Evolutionary conservation across 1,140 invertebrate genomes (phyloP).

Genomic region (Cheumatopsyche charites): DNA sequence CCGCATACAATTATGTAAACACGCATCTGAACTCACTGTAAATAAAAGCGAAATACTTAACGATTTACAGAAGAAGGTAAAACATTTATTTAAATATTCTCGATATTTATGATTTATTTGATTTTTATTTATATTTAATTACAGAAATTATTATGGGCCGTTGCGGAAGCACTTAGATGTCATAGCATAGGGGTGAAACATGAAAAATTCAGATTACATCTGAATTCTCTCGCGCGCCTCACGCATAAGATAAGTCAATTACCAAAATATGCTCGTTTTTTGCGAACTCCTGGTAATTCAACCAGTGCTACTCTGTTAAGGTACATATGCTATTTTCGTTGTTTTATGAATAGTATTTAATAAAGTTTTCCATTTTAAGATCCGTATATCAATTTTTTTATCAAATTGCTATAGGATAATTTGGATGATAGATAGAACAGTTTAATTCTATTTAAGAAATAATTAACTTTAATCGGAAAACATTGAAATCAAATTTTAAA

Average conservation of each 20-base stretch:
- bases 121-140: conserved; percentile 47
- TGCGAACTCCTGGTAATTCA: conserved; percentile 53
- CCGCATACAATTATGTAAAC: conserved; percentile 50
- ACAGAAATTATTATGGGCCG: conserved; percentile 74
- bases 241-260: conserved; percentile 57
- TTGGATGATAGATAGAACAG: too few species aligned
- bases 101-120: background rate
- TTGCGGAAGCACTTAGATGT: conserved; percentile 67
- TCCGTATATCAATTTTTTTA: conserved; percentile 2
- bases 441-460: too few species aligned
- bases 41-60: conserved; percentile 60
- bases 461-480: background rate
- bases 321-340: conserved; percentile 49
- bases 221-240: conserved; percentile 62
- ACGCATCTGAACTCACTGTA: conserved; percentile 54
- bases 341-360: too few species aligned
- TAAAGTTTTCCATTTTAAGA: conserved; percentile 6
- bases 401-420: background rate
- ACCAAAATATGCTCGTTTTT: conserved; percentile 53
- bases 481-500: background rate
- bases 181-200: conserved; percentile 69
- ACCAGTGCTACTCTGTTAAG: conserved; percentile 63
- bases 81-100: conserved; percentile 32
- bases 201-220: conserved; percentile 68
- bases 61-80: conserved; percentile 69